Evolutionary conservation across 2,797 vertebrate genomes (phyloP), one percentile per base, ranked within the genome.

Genomic region (Limosa lapponica): DNA sequence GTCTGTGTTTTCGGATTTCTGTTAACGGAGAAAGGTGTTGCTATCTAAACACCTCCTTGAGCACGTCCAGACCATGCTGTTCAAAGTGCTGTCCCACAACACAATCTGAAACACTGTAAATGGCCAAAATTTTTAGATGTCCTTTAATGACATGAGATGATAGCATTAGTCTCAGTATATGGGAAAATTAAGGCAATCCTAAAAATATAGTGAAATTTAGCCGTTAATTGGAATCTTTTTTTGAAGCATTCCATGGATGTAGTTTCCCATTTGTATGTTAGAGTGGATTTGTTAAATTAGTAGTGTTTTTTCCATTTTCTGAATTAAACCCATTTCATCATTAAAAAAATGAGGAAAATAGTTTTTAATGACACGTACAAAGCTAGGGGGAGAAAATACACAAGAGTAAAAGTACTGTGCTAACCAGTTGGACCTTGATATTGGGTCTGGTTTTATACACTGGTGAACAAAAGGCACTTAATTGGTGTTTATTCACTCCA

Each of bases 401-500:
- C 64, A 11, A 3, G 10, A 64, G 28, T 32, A 37, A 25, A 73
- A 73, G 37, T 67, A 69, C 8, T 52, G 17, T 41, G 6, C 6
- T 73, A 43, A 48, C 27, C 17, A 57, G 5, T 51, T 4, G 1
- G 54, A 24, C 28, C 36, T 62, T 75, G 13, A 54, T 79, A 48
- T 2, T 83, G 16, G 27, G 19, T 58, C 54, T 67, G 12, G 19
- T 69, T 91, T 89, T 84, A 59, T 82, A 48, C 43, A 73, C 84
- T 20, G 32, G n/a, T 36, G 88, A 90, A 62, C 30, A 59, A 79
- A 86, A 91, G 65, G 11, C 49, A 20, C 39, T 90, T 94, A 90
- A 90, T 93, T 85, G 78, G 36, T 91, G 74, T 95, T 83, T 84
- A 77, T 96, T 97, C 95, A 90, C 70, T 93, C 51, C 75, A 83